Evolutionary conservation across 2,888 invertebrate species (phyloP).

Genomic region (Cephus spinipes): DNA sequence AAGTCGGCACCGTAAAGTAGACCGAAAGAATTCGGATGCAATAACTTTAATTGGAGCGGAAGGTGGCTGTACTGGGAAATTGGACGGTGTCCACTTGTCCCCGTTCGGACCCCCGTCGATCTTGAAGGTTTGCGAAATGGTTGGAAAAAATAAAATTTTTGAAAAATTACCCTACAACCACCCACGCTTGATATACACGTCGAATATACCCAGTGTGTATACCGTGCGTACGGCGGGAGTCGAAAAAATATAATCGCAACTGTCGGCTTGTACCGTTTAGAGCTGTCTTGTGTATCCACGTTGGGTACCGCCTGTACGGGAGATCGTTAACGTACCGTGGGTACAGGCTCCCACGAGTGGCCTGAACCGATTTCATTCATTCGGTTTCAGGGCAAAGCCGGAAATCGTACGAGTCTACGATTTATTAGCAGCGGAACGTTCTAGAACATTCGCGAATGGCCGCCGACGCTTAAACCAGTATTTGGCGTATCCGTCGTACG

Average conservation of each 20-base stretch:
- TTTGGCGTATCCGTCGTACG: background rate
- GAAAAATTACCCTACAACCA: background rate
- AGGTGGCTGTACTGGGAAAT: background rate
- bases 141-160: background rate
- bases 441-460: slow-evolving; percentile 11
- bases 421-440: slow-evolving; percentile 36
- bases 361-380: slow-evolving; percentile 26
- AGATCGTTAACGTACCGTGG: slow-evolving; percentile 13
- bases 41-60: background rate
- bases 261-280: background rate
- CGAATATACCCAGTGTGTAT: background rate
- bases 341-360: slow-evolving; percentile 12
- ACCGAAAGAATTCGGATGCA: slow-evolving; percentile 1
- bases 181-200: background rate
- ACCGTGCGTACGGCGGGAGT: background rate
- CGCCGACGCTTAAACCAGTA: background rate
- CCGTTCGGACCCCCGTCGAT: background rate
- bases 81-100: slow-evolving; percentile 1
- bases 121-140: background rate
- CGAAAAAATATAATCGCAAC: background rate
- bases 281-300: slow-evolving; percentile 12
- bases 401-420: slow-evolving; percentile 47
- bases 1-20: background rate
- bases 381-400: slow-evolving; percentile 39
- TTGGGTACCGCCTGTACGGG: background rate